Conservation (phyloP, 2,888 invertebrate genomes). For the Tethea ocularis region DNA sequence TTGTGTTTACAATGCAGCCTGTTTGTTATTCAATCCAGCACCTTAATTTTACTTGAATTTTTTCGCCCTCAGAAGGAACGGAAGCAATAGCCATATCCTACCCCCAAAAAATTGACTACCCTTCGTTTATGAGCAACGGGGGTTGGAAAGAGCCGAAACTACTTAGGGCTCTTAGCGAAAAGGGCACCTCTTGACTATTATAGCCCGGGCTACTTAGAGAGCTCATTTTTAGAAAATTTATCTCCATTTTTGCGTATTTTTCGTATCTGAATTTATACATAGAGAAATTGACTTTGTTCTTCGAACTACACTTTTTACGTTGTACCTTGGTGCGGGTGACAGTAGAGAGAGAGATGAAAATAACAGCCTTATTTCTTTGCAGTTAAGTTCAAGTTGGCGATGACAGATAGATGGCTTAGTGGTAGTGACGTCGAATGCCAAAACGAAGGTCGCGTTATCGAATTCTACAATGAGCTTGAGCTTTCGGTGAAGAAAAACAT, state of each 20-base stretch:
- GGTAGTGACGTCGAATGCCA: no score
- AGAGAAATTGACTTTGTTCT: slow-evolving; percentile 3
- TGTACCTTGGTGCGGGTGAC: no score
- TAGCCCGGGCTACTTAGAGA: slow-evolving; percentile 41
- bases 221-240: slow-evolving; percentile 35
- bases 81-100: slow-evolving; percentile 31
- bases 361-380: no score
- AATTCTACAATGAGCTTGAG: no score
- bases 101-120: slow-evolving; percentile 50
- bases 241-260: neutral
- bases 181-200: slow-evolving; percentile 51
- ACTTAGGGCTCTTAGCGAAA: slow-evolving; percentile 55
- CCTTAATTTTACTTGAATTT: slow-evolving; percentile 29
- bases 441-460: no score
- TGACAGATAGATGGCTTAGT: no score
- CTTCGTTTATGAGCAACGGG: slow-evolving; percentile 52
- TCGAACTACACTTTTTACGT: neutral
- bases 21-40: slow-evolving; percentile 35
- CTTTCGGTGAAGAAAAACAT: no score
- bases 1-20: slow-evolving; percentile 13
- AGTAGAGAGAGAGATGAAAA: no score
- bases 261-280: slow-evolving; percentile 20
- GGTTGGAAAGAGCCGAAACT: slow-evolving; percentile 48
- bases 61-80: slow-evolving; percentile 18
- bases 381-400: no score